Conservation (phyloP, 2,888 invertebrate genomes). For the Tetranychus truncatus region DNA sequence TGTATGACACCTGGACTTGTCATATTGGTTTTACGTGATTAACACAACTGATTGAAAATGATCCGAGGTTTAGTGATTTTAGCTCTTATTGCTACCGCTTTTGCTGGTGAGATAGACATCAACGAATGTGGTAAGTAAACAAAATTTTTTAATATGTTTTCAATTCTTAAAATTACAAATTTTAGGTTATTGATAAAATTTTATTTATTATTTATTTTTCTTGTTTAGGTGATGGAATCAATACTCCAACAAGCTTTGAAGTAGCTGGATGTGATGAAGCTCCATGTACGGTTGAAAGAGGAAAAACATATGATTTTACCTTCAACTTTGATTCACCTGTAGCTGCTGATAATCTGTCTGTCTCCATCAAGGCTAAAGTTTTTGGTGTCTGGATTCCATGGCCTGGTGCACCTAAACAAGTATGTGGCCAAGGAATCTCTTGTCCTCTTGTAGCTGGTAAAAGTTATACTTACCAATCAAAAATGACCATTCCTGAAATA, state of each 20-base stretch:
- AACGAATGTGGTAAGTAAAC: neutral
- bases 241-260: neutral
- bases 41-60: no score
- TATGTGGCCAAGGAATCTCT: neutral
- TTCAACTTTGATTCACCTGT: neutral
- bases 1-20: no score
- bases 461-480: neutral
- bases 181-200: neutral
- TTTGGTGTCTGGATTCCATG: neutral
- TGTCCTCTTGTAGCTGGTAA: neutral
- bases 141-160: neutral
- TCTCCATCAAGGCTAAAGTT: neutral
- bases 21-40: no score
- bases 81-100: neutral
- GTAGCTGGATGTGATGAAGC: neutral
- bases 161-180: neutral
- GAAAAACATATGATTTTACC: neutral
- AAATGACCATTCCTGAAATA: neutral
- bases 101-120: neutral
- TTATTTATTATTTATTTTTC: neutral
- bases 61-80: no score
- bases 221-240: neutral
- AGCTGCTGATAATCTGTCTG: neutral
- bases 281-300: neutral
- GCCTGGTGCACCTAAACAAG: neutral